Percentiles rank a stretch among this genome's conserved stretches.
phyloP scores from a whole-genome alignment of 2,113 vertebrate genomes.

The Melospiza melodia region DNA sequence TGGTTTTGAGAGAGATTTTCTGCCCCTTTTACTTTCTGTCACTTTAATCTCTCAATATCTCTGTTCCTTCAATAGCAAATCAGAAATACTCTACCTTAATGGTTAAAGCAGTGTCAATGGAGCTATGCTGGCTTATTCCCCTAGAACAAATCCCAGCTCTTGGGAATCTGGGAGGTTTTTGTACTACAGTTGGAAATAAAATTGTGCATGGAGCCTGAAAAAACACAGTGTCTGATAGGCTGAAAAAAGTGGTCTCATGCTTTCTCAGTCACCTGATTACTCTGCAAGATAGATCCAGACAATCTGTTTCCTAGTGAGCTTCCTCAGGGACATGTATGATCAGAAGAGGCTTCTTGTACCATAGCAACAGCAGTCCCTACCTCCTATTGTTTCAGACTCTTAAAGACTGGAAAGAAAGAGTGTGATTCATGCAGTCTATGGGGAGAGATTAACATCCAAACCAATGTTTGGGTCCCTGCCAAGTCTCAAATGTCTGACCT shows the following conservation, averaged over 20 bases:
- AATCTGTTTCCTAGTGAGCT: constrained; percentile 4
- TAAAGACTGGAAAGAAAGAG: background rate
- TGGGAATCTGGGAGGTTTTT: background rate
- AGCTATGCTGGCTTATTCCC: background rate
- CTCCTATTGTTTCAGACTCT: constrained; percentile 14
- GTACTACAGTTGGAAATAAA: background rate
- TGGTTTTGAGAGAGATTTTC: background rate
- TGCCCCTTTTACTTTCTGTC: background rate
- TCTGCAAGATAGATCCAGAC: background rate
- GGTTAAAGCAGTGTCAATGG: background rate
- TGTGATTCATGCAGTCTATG: background rate
- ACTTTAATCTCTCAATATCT: background rate
- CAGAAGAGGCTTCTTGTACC: background rate
- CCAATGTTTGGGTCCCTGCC: background rate
- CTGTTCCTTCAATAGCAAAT: background rate
- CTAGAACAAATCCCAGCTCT: background rate
- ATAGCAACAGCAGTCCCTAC: constrained; percentile 24
- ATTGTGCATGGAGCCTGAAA: background rate
- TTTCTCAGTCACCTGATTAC: background rate
- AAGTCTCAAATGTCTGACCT: constrained; percentile 1
- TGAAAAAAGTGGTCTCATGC: background rate
- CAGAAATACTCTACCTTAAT: background rate
- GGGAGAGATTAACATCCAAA: background rate
- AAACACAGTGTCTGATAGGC: background rate
- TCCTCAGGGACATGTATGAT: constrained; percentile 16